These are phyloP conservation scores for Stenodera caucasica DNA, from an alignment of 2,888 invertebrate species.

Conservation along the genomic window DNA sequence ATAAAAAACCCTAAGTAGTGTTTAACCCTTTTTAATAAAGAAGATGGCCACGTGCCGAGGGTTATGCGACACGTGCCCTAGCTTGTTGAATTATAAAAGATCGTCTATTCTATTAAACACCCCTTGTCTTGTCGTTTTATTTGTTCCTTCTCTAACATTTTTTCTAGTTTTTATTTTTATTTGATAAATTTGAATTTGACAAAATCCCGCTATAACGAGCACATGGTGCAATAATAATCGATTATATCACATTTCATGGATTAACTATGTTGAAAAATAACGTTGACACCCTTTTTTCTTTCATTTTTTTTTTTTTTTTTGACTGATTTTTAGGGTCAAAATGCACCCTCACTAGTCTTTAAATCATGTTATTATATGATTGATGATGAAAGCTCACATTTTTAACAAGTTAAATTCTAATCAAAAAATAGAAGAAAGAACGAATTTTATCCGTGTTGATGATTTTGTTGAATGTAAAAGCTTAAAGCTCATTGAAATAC, in stretches of 20 bases:
- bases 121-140: not conserved
- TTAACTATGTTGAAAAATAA: slow-evolving; percentile 37
- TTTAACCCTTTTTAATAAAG: slow-evolving; percentile 55
- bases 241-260: slow-evolving; percentile 43
- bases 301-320: too few species aligned
- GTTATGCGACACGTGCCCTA: slow-evolving; percentile 48
- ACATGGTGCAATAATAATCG: slow-evolving; percentile 34
- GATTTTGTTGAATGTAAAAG: slow-evolving; percentile 20
- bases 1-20: slow-evolving; percentile 49
- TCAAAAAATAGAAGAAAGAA: not conserved
- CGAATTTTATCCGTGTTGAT: slow-evolving; percentile 7
- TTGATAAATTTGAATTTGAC: slow-evolving; percentile 1
- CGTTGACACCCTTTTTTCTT: slow-evolving; percentile 37
- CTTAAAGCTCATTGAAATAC: slow-evolving; percentile 20
- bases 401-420: slow-evolving; percentile 23
- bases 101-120: slow-evolving; percentile 16
- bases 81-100: slow-evolving; percentile 52
- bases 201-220: slow-evolving; percentile 15
- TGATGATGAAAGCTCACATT: slow-evolving; percentile 29
- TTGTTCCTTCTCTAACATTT: not conserved
- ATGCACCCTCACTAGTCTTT: slow-evolving; percentile 36
- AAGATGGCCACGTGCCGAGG: slow-evolving; percentile 48
- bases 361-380: slow-evolving; percentile 39
- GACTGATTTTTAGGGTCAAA: too few species aligned
- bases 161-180: not conserved